phyloP scores from a whole-genome alignment of 2,113 vertebrate genomes.

The Melanocharis versteri region DNA sequence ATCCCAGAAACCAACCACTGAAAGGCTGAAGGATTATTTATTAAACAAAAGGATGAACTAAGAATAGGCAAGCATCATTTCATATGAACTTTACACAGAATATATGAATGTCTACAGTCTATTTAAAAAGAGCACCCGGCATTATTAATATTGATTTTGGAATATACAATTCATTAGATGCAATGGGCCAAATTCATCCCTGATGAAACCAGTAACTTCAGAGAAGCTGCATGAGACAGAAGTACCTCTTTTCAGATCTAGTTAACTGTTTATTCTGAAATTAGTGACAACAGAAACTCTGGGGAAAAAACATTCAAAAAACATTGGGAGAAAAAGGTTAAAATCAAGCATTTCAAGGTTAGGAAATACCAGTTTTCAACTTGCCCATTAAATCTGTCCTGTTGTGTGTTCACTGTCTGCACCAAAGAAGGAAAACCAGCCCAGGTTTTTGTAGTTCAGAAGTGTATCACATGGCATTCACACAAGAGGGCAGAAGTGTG shows the following conservation, averaged over 20 bases:
- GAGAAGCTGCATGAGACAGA: not conserved
- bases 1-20: not conserved
- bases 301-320: not conserved
- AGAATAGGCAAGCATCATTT: not conserved
- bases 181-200: not conserved
- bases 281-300: not conserved
- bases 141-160: conserved; percentile 59
- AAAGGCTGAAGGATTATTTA: conserved; percentile 2
- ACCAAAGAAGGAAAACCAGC: not conserved
- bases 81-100: conserved; percentile 17
- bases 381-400: not conserved
- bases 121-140: not conserved
- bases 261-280: not conserved
- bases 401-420: not conserved
- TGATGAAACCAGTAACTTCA: not conserved
- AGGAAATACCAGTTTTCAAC: not conserved
- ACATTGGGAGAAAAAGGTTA: not conserved
- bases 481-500: conserved; percentile 49
- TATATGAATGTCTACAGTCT: conserved; percentile 2
- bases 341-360: not conserved
- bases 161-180: conserved; percentile 20
- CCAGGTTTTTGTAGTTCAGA: not conserved
- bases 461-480: conserved; percentile 38
- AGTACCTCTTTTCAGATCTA: not conserved
- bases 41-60: conserved; percentile 18